A percentile compares a stretch with the other conserved stretches of the same genome.
These are phyloP conservation scores for Brachionus koreanus DNA, from an alignment of 1,140 invertebrate genomes.

Conservation along the genomic window DNA sequence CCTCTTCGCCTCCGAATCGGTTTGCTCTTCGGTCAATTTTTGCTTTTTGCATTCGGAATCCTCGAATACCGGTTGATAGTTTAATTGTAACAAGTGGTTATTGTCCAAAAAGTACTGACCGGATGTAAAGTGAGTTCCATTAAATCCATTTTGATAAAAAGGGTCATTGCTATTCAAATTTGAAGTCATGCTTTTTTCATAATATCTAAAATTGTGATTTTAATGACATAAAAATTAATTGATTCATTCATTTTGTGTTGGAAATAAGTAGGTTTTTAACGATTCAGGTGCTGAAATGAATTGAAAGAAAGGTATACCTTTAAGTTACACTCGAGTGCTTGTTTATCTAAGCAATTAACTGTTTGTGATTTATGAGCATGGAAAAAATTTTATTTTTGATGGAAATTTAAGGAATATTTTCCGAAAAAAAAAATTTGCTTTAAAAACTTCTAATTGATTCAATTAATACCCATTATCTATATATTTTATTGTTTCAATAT, in stretches of 20 bases:
- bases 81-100: not conserved
- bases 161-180: not conserved
- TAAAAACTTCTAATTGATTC: conserved; percentile 2
- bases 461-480: conserved; percentile 28
- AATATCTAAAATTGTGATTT: not conserved
- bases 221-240: not conserved
- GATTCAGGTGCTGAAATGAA: not conserved
- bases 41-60: not conserved
- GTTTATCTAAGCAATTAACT: conserved; percentile 15
- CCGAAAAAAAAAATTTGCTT: not conserved
- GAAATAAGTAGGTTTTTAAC: not conserved
- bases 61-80: not conserved
- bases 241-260: not conserved
- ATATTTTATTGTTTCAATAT: conserved; percentile 35
- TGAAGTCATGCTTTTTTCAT: conserved; percentile 10
- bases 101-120: not conserved
- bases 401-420: not conserved
- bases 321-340: conserved; percentile 17
- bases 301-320: not conserved
- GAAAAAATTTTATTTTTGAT: not conserved
- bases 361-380: conserved; percentile 1
- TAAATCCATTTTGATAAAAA: not conserved
- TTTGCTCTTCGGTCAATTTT: not conserved
- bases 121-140: not conserved
- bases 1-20: not conserved